Conservation (phyloP, 2,113 vertebrate genomes). For the Ovis canadensis region DNA sequence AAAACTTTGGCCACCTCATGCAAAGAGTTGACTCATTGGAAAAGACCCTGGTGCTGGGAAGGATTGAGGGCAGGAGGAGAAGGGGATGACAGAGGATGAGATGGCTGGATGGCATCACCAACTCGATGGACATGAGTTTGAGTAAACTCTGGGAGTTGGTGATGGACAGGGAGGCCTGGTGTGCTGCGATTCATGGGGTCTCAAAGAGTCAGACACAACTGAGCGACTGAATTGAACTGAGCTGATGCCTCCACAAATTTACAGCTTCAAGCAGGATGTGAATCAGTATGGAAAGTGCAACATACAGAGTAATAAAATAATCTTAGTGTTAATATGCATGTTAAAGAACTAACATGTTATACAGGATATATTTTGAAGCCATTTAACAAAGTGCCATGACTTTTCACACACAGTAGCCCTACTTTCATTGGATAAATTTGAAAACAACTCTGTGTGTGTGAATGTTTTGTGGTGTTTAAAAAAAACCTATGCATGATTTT, state of each 20-base stretch:
- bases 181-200: no score
- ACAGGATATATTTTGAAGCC: not conserved
- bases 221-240: no score
- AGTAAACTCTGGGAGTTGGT: no score
- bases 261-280: slow-evolving; percentile 46
- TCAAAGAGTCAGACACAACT: no score
- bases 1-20: no score
- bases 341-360: slow-evolving; percentile 30
- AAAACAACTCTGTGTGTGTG: not conserved
- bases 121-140: no score
- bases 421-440: not conserved
- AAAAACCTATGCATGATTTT: not conserved
- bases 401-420: not conserved
- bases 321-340: slow-evolving; percentile 39
- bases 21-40: no score
- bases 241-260: slow-evolving; percentile 48
- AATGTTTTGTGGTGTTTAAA: not conserved
- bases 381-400: not conserved
- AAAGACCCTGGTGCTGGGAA: no score
- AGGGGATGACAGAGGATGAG: no score
- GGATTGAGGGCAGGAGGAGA: no score
- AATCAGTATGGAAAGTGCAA: slow-evolving; percentile 40
- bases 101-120: no score
- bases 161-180: no score
- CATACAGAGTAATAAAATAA: slow-evolving; percentile 42